Evolutionary conservation across 2,113 vertebrate species (phyloP), one percentile per base, ranked within the genome.

Genomic region (Mastomys coucha): DNA sequence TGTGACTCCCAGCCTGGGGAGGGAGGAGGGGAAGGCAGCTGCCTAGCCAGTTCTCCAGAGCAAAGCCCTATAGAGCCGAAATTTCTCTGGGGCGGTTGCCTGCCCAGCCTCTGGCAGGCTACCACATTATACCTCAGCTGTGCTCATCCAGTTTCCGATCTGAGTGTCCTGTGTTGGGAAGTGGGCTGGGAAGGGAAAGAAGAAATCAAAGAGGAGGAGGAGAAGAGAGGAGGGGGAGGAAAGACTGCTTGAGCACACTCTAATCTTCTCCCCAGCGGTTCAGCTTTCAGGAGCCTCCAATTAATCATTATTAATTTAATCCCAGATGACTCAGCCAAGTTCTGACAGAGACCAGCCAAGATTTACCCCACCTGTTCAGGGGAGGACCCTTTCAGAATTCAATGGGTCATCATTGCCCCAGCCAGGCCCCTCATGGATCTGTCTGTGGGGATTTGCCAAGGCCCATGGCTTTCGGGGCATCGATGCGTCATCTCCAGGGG

Each of bases 231-330:
- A 80, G 80, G 78, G 81, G 58, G 91, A 63, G 67, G 95, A 81
- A 95, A 78, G 93, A n/a, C 87, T 28, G n/a, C 93, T 81, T 72
- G 26, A 42, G 51, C 0, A 31, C 93, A 85, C 89, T 91, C 56
- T 95, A 70, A 95, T 96, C 97, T 97, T 76, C 39, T 19, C 65
- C 36, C 36, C 70, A 7, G 88, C 7, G 56, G 93, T 91, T 94
- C 88, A 56, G 96, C 97, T 92, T 96, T 94, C 91, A 93, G 97
- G 89, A 96, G 94, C 95, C 96, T 96, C 95, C 95, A 94, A 96
- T 98, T 98, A 98, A 98, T 98, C 97, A 97, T 96, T 96, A 97
- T 97, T 98, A 98, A 98, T 98, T 98, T 97, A 98, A 98, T 98
- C 97, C 31, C 19, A 70, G 86, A 85, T 97, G 97, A 97, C 97